Evolutionary conservation across 2,797 vertebrate species (phyloP), one percentile per base, ranked within the genome.

Genomic region (Falco biarmicus): DNA sequence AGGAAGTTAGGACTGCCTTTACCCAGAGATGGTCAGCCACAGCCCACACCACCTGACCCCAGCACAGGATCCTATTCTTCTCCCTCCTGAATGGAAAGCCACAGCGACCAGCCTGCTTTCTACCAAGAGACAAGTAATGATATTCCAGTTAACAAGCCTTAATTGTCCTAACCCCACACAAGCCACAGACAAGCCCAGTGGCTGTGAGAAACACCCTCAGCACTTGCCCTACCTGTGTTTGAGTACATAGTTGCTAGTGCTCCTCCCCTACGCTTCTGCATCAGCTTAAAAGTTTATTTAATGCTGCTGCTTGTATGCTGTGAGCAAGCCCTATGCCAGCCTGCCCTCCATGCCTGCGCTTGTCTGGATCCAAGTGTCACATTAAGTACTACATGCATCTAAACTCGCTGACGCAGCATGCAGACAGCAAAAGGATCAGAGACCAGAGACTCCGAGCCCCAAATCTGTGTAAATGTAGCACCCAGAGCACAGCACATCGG

Each of bases 321-420:
- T 60, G 56, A 81, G 45, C 7, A 19, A 87, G 13, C 32, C 19
- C 39, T 11, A 4, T 1, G 11, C 32, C 48, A 37, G 32, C 6
- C 29, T 24, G 24, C 28, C 84, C 28, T 21, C 9, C 3, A 1
- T 2, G 31, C 57, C 61, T 47, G 17, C 47, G 3, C 56, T 37
- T 9, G 29, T 54, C 25, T 2, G 48, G 1, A 64, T 22, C 15
- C 16, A 65, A 12, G 19, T 26, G 71, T 5, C 25, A 22, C 6
- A 13, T 9, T 2, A 28, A 41, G 47, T 7, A 50, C 8, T 8
- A 17, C 0, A 0, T 10, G 29, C 26, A 31, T 47, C 63, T 11
- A 8, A 63, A 16, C 15, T 9, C 0, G 0, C 32, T 3, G 11
- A 31, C 34, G n/a, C 77, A 91, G 28, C 13, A 15, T 1, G 6